Conservation (phyloP, 2,888 invertebrate genomes). For the Alloscopus bannaensis region DNA sequence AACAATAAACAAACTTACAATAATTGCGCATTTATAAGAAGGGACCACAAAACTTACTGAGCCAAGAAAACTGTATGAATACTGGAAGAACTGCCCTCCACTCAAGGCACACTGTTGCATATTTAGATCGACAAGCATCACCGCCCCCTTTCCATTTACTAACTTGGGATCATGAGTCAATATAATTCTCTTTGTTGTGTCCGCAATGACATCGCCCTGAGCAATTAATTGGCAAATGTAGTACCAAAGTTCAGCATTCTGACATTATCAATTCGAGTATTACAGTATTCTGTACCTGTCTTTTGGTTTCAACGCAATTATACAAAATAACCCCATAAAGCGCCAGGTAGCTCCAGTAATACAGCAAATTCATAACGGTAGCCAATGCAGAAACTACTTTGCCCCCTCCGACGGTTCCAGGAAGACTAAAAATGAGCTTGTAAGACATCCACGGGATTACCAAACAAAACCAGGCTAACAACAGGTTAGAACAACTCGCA, state of each 20-base stretch:
- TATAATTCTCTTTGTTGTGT: slow-evolving; percentile 10
- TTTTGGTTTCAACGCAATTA: neutral
- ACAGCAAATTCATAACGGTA: neutral
- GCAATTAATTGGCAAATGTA: neutral
- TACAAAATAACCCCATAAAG: neutral
- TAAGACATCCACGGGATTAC: neutral
- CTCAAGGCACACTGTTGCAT: neutral
- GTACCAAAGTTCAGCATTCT: no score
- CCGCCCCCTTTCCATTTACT: neutral
- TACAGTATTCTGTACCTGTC: no score
- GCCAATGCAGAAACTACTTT: neutral
- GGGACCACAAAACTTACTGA: neutral
- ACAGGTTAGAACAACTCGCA: neutral
- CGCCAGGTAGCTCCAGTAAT: neutral
- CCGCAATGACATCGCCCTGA: neutral
- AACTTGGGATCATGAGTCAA: slow-evolving; percentile 12
- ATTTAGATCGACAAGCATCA: neutral
- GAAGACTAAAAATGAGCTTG: neutral
- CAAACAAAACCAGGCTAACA: neutral
- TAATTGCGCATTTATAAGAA: neutral
- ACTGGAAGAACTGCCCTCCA: slow-evolving; percentile 11
- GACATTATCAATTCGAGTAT: no score
- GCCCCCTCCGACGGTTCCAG: neutral
- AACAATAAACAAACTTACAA: no score
- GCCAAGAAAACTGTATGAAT: slow-evolving; percentile 17